Percentiles rank a stretch among this genome's conserved stretches.
Conservation (phyloP, 1,140 invertebrate genomes). For the Telenomus remus region DNA sequence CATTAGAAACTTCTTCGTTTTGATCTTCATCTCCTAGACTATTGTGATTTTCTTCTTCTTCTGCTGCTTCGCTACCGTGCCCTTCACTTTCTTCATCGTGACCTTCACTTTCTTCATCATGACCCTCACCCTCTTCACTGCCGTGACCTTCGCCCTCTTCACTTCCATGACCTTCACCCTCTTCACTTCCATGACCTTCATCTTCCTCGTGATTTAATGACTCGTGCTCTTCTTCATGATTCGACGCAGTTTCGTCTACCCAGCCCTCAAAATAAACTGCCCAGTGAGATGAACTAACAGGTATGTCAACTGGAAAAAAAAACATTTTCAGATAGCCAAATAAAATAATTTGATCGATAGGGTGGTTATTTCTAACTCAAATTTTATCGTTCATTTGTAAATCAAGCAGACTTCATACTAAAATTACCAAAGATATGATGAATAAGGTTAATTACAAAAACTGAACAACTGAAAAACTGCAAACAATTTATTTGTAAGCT, state of each 20-base stretch:
- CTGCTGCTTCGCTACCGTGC: not conserved
- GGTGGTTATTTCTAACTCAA: too few species aligned
- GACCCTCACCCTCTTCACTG: slow-evolving; percentile 15
- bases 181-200: slow-evolving; percentile 54
- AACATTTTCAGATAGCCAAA: too few species aligned
- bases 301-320: slow-evolving; percentile 80
- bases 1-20: not conserved
- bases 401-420: too few species aligned
- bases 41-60: not conserved
- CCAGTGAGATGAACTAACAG: slow-evolving; percentile 82
- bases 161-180: slow-evolving; percentile 42
- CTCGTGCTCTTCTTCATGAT: slow-evolving; percentile 72
- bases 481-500: too few species aligned
- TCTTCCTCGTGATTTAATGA: slow-evolving; percentile 31
- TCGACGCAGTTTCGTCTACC: slow-evolving; percentile 80
- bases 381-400: too few species aligned
- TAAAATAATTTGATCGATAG: too few species aligned
- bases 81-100: too few species aligned
- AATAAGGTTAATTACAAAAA: too few species aligned
- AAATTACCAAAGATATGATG: too few species aligned
- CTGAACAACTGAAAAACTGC: too few species aligned
- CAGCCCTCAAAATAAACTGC: slow-evolving; percentile 85
- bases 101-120: slow-evolving; percentile 26
- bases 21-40: not conserved
- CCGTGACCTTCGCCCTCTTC: slow-evolving; percentile 20